phyloP scores from a whole-genome alignment of 2,113 vertebrate genomes.

The Regulus satrapa region DNA sequence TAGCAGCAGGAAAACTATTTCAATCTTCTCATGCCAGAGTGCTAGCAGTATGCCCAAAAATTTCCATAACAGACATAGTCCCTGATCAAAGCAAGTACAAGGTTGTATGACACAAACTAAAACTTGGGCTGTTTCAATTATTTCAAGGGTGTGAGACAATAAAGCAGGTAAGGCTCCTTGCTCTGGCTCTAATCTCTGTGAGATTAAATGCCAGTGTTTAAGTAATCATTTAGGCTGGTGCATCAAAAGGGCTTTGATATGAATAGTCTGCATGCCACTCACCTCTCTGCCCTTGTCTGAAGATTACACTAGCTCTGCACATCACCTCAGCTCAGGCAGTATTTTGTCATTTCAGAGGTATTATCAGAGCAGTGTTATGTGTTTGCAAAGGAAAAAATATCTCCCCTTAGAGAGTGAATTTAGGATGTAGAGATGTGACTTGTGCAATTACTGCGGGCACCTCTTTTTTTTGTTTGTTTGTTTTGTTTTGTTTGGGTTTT shows the following conservation, averaged over 20 bases:
- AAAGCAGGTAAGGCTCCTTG: neutral
- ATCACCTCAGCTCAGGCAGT: neutral
- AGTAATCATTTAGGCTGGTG: neutral
- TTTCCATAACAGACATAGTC: neutral
- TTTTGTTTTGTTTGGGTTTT: too few species aligned
- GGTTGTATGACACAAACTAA: neutral
- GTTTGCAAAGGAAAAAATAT: neutral
- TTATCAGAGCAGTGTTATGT: neutral
- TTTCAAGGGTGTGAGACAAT: neutral
- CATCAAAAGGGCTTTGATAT: neutral
- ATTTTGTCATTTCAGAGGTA: neutral
- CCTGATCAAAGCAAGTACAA: neutral
- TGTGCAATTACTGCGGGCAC: neutral
- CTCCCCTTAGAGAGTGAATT: neutral
- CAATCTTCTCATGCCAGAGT: neutral
- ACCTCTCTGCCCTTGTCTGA: neutral
- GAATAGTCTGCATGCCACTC: neutral
- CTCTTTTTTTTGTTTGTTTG: too few species aligned
- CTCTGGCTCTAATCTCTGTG: neutral
- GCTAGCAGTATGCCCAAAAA: neutral
- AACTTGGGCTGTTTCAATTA: neutral
- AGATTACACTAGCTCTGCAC: neutral
- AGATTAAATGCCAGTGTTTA: neutral
- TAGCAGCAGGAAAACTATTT: neutral
- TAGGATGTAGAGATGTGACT: neutral